Evolutionary conservation across 2,113 vertebrate genomes (phyloP), one percentile per base, ranked within the genome.

Genomic region (Gracilinanus agilis): DNA sequence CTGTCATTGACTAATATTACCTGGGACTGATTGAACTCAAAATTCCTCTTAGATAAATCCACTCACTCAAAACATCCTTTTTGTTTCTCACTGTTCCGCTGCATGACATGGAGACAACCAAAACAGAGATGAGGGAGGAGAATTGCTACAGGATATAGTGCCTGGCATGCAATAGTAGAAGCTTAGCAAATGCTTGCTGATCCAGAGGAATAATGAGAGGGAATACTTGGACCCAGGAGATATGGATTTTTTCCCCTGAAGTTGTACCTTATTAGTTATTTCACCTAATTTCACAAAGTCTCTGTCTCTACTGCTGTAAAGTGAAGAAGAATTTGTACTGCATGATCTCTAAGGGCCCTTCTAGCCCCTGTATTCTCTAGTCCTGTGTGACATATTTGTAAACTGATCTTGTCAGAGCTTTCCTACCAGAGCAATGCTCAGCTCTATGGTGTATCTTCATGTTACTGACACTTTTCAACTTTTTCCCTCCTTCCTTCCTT

Each of bases 21-120:
- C n/a, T 1, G 3, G 91, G 92, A 93, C 2, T 88, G 25, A 44
- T 54, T 89, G 91, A 93, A 54, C 34, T 91, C 25, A 12, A 90
- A 54, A 83, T 67, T 96, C 34, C 54, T 44, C 53, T 58, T 55
- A 90, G 27, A 89, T 25, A 91, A 95, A n/a, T 40, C 53, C 75
- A 96, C 6, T 23, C 40, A 53, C 34, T 27, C 34, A 53, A 49
- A 58, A 25, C 21, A 24, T 67, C 9, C 21, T 9, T 34, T 55
- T 92, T 49, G 10, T 90, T 89, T 40, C n/a, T 94, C 56, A 19
- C 44, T 91, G 0, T 96, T 89, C 92, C 27, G 34, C 13, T 90
- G 29, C 54, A 55, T 55, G 54, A 8, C 29, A n/a, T 2, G 1
- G 53, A n/a, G 89, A 91, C 8, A 90, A 24, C 53, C 61, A 54